These are phyloP conservation scores for Apus apus DNA, from an alignment of 2,113 vertebrate species.

Conservation along the genomic window DNA sequence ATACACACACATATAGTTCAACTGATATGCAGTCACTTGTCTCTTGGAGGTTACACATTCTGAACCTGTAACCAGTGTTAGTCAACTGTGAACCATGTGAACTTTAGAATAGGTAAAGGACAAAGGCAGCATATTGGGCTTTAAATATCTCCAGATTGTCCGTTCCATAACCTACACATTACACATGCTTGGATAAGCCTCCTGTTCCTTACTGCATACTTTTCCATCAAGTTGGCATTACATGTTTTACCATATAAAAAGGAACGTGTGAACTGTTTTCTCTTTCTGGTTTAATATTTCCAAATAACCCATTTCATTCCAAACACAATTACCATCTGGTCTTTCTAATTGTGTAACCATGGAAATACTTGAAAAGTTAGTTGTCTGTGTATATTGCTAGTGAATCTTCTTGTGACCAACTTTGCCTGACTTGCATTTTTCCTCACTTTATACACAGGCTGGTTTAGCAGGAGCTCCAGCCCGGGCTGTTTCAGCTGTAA, in stretches of 20 bases:
- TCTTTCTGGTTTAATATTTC: constrained; percentile 75
- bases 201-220: background rate
- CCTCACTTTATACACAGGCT: constrained; percentile 87
- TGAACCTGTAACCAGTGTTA: background rate
- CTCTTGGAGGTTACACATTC: background rate
- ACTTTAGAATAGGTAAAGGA: constrained; percentile 20
- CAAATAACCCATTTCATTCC: constrained; percentile 80
- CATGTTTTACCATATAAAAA: constrained; percentile 67
- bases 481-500: constrained; percentile 98
- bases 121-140: constrained; percentile 38
- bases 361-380: constrained; percentile 54
- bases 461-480: constrained; percentile 98
- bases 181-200: background rate
- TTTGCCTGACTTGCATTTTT: constrained; percentile 75
- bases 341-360: constrained; percentile 71
- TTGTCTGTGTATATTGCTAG: constrained; percentile 37
- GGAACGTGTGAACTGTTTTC: constrained; percentile 74
- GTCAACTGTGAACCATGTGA: background rate
- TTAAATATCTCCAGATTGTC: background rate
- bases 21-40: background rate
- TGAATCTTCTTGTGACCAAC: constrained; percentile 11
- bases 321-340: constrained; percentile 70
- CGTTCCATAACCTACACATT: background rate
- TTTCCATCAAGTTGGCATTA: constrained; percentile 71
- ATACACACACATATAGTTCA: background rate